Conservation (phyloP, 2,888 invertebrate species). For the Dioctria rufipes region DNA sequence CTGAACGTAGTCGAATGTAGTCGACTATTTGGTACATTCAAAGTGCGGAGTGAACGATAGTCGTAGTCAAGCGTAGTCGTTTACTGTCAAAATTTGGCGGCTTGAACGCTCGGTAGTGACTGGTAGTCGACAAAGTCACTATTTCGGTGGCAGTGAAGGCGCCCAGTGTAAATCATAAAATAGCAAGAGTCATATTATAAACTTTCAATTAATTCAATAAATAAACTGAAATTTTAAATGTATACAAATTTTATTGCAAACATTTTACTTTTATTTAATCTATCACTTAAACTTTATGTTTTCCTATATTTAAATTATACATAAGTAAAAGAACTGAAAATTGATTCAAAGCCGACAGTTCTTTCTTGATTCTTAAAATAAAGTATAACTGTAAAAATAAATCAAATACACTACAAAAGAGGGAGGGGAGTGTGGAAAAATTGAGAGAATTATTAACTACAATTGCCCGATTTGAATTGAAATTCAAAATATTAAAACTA, state of each 20-base stretch:
- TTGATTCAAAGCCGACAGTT: background rate
- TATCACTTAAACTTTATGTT: conserved; percentile 37
- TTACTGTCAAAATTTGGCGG: no score
- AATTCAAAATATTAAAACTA: conserved; percentile 25
- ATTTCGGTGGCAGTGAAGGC: no score
- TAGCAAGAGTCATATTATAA: background rate
- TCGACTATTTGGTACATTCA: no score
- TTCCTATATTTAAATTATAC: conserved; percentile 51
- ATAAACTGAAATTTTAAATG: conserved; percentile 20
- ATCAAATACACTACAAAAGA: no score
- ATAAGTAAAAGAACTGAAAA: conserved; percentile 38
- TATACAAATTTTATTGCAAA: conserved; percentile 54
- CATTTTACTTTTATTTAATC: conserved; percentile 44
- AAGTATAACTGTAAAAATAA: background rate
- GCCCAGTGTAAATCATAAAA: no score
- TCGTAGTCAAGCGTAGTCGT: no score
- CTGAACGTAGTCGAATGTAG: no score
- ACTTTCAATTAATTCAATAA: background rate
- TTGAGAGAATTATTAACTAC: conserved; percentile 42
- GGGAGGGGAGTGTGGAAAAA: no score
- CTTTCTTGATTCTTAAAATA: no score
- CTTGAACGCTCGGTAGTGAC: no score
- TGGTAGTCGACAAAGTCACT: no score
- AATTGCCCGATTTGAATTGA: conserved; percentile 45
- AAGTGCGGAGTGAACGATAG: no score